A percentile compares a stretch with the other conserved stretches of the same genome.
phyloP scores from a whole-genome alignment of 2,888 invertebrate genomes.

The Pediacus dermestoides region DNA sequence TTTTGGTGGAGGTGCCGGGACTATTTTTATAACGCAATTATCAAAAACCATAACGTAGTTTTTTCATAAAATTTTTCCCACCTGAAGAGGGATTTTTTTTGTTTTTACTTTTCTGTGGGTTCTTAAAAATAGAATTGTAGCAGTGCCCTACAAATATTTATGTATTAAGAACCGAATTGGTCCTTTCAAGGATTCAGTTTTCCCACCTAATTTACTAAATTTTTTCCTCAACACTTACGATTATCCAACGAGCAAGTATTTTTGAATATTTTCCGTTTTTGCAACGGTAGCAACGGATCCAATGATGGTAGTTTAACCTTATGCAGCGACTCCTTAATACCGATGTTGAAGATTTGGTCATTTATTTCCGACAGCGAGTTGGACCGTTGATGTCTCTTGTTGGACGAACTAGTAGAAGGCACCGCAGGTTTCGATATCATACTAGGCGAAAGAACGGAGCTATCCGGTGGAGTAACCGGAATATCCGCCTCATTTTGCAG shows the following conservation, averaged over 20 bases:
- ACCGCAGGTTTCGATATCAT: constrained; percentile 24
- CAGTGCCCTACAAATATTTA: no score
- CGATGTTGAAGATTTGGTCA: constrained; percentile 47
- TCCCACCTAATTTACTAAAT: no score
- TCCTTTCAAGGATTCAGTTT: no score
- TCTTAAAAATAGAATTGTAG: no score
- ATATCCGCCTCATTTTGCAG: constrained; percentile 55
- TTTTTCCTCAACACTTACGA: constrained; percentile 39
- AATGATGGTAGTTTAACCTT: constrained; percentile 57
- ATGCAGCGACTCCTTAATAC: constrained; percentile 40
- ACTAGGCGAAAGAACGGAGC: constrained; percentile 24
- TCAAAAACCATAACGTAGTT: no score
- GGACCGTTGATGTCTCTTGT: constrained; percentile 28
- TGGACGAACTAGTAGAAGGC: no score
- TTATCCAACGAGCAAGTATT: constrained; percentile 47
- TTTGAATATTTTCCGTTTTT: constrained; percentile 47
- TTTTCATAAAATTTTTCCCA: no score
- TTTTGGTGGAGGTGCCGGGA: no score
- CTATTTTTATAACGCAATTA: no score
- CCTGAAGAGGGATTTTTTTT: no score
- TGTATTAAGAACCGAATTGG: no score
- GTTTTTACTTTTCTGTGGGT: no score
- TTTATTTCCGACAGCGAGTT: constrained; percentile 43
- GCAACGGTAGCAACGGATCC: constrained; percentile 50
- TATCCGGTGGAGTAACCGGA: constrained; percentile 31